Conservation (phyloP, 2,888 invertebrate species). For the Galeruca laticollis region DNA sequence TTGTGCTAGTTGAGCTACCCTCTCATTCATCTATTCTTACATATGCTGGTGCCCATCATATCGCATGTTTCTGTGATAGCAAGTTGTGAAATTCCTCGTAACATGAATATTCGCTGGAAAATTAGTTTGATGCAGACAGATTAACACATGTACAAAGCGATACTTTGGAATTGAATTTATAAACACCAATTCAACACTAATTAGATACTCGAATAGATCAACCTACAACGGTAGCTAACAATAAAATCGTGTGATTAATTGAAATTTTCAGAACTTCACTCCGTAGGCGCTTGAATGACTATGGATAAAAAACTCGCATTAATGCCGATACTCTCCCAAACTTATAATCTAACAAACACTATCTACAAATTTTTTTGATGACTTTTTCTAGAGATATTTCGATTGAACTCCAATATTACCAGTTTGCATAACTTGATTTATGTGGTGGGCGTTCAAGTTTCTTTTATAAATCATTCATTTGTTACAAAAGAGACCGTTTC, state of each 20-base stretch:
- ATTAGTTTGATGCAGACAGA: too few relatives aligned
- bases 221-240: conserved; percentile 32
- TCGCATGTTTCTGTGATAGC: too few relatives aligned
- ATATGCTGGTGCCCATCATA: too few relatives aligned
- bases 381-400: conserved; percentile 42
- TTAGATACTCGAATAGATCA: conserved; percentile 34
- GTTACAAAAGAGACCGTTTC: conserved; percentile 49
- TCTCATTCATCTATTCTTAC: too few relatives aligned
- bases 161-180: too few relatives aligned
- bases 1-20: too few relatives aligned
- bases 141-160: too few relatives aligned
- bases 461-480: conserved; percentile 51
- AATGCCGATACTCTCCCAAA: conserved; percentile 27
- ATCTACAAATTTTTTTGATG: conserved; percentile 43
- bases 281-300: conserved; percentile 47
- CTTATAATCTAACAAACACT: conserved; percentile 46
- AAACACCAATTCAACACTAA: too few relatives aligned
- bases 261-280: conserved; percentile 42
- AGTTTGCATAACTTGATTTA: conserved; percentile 51
- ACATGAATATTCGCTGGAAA: too few relatives aligned
- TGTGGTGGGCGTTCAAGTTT: conserved; percentile 47
- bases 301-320: conserved; percentile 47
- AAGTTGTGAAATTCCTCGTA: too few relatives aligned
- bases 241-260: conserved; percentile 49
- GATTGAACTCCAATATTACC: conserved; percentile 35